Percentiles rank a stretch among this genome's conserved stretches.
Evolutionary conservation across 1,140 invertebrate genomes (phyloP).

Genomic region (Temnothorax longispinosus): DNA sequence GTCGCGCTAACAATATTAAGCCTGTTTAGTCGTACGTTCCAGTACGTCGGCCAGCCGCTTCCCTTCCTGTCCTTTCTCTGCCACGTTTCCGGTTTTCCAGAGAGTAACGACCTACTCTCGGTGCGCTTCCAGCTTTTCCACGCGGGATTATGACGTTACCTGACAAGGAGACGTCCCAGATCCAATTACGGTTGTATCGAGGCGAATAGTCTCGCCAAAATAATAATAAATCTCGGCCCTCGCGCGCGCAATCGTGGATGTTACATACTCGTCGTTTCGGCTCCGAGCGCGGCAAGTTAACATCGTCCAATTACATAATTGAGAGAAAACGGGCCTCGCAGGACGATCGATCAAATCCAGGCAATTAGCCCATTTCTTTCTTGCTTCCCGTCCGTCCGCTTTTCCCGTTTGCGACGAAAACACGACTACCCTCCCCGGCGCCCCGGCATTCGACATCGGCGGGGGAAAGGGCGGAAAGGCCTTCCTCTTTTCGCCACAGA

Average conservation of each 20-base stretch:
- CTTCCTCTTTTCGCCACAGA: not conserved
- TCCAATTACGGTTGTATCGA: constrained; percentile 44
- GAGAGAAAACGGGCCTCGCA: not conserved
- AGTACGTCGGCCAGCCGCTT: constrained; percentile 47
- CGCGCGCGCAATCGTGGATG: not conserved
- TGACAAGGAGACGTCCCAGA: constrained; percentile 54
- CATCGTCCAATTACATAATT: constrained; percentile 44
- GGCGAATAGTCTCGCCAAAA: constrained; percentile 22
- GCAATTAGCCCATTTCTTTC: constrained; percentile 53
- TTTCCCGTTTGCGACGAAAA: constrained; percentile 18
- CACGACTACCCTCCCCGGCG: not conserved
- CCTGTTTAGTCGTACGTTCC: constrained; percentile 59
- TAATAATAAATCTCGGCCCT: constrained; percentile 19
- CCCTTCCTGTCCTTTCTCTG: constrained; percentile 59
- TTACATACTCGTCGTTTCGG: not conserved
- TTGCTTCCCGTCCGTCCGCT: not conserved
- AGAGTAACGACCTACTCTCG: constrained; percentile 59
- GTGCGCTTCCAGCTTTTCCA: constrained; percentile 45
- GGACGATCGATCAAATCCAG: constrained; percentile 45
- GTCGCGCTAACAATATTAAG: constrained; percentile 56
- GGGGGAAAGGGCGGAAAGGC: too few relatives aligned
- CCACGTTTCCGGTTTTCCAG: constrained; percentile 55
- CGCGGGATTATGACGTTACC: constrained; percentile 53
- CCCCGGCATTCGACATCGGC: not conserved
- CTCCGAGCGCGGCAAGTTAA: not conserved